A percentile compares a stretch with the other conserved stretches of the same genome.
These are phyloP conservation scores for Ailuropoda melanoleuca DNA, from an alignment of 2,113 vertebrate genomes.

Conservation along the genomic window DNA sequence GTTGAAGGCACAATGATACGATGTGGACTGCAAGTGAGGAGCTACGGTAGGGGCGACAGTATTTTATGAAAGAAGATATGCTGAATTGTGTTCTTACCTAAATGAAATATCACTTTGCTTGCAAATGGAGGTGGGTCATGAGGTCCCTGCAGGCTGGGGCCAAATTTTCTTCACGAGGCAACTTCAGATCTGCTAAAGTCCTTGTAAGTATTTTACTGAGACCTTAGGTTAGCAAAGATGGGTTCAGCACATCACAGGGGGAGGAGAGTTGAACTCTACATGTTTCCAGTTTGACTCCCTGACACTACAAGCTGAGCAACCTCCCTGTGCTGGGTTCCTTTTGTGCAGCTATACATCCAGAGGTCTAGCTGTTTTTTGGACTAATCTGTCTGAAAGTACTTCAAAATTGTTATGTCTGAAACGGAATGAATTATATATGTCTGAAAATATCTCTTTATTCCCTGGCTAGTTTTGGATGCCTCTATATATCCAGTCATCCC, in stretches of 20 bases:
- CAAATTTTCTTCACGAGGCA: conserved; percentile 54
- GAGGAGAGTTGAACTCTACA: conserved; percentile 15
- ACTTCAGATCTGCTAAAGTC: conserved; percentile 40
- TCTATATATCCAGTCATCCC: background rate
- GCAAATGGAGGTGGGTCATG: conserved; percentile 34
- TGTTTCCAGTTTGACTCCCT: background rate
- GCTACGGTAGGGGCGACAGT: background rate
- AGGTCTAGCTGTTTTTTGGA: background rate
- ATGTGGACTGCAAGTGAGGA: background rate
- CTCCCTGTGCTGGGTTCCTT: background rate
- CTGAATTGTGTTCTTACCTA: conserved; percentile 37
- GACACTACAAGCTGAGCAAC: background rate
- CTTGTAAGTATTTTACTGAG: conserved; percentile 44
- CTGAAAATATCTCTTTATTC: background rate
- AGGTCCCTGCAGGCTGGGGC: background rate
- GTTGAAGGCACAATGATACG: background rate
- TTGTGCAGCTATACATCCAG: background rate
- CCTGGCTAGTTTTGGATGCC: background rate
- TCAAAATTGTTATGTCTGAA: background rate
- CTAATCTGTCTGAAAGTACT: background rate
- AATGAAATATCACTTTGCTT: conserved; percentile 44
- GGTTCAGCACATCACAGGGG: background rate
- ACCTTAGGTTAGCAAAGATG: background rate
- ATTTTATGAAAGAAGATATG: conserved; percentile 43
- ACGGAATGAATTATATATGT: background rate